These are phyloP conservation scores for Alviniconcha marisindica DNA, from an alignment of 1,140 invertebrate genomes.

Conservation along the genomic window DNA sequence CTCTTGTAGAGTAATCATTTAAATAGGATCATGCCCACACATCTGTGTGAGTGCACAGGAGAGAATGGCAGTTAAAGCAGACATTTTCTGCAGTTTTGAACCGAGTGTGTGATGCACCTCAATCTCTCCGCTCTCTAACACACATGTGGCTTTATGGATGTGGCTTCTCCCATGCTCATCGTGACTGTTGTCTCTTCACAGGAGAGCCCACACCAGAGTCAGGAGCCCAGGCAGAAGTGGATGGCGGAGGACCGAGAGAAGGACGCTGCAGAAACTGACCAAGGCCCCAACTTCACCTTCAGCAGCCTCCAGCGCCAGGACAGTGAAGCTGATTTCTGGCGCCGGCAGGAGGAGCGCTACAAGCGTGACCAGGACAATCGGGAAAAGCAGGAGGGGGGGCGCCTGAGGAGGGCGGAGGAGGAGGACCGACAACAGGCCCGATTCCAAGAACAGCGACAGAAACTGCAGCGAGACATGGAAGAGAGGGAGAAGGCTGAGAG, in stretches of 20 bases:
- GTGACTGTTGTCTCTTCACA: not conserved
- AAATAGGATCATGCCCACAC: no score
- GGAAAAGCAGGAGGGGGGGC: constrained; percentile 29
- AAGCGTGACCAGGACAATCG: constrained; percentile 39
- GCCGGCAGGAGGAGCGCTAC: constrained; percentile 33
- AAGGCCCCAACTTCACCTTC: not conserved
- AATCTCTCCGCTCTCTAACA: no score
- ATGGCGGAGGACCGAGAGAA: not conserved
- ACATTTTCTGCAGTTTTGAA: no score
- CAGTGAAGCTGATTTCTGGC: constrained; percentile 28
- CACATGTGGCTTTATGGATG: no score
- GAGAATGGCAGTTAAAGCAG: no score
- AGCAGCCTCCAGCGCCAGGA: not conserved
- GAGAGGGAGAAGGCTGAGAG: constrained; percentile 40
- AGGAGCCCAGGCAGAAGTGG: constrained; percentile 31
- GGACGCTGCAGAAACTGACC: not conserved
- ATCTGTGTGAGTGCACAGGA: no score
- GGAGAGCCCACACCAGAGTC: not conserved
- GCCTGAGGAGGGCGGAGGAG: constrained; percentile 15
- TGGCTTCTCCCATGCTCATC: not conserved
- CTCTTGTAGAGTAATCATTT: no score
- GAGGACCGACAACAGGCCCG: constrained; percentile 31
- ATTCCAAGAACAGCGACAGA: constrained; percentile 49
- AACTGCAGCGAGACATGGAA: constrained; percentile 48
- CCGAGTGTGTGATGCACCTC: no score